Evolutionary conservation across 1,140 invertebrate genomes (phyloP).

Genomic region (Palaemon carinicauda): DNA sequence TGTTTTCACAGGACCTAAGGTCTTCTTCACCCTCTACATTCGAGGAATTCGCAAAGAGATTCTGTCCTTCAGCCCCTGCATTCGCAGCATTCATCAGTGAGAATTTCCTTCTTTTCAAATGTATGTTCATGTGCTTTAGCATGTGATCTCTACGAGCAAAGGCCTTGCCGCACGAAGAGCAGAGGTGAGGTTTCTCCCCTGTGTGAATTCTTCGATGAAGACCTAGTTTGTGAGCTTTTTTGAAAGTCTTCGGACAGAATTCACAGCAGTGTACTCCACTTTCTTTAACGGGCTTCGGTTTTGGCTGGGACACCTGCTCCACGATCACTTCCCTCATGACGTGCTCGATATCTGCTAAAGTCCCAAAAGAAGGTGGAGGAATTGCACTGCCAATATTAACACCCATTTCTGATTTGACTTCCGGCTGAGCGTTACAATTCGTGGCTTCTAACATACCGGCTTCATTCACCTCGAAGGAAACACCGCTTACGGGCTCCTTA

Average conservation of each 20-base stretch:
- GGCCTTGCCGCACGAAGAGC: neutral
- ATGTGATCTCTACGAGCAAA: constrained; percentile 29
- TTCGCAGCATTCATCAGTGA: neutral
- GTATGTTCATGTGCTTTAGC: neutral
- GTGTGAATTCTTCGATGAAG: constrained; percentile 13
- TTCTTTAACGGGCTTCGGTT: neutral
- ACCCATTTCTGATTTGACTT: no score
- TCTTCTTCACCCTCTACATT: no score
- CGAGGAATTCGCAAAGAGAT: no score
- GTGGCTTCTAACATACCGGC: no score
- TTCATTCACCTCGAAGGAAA: no score
- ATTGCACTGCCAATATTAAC: no score
- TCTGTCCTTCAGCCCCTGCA: neutral
- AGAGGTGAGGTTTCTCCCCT: constrained; percentile 5
- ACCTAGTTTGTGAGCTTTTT: neutral
- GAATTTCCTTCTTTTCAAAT: neutral
- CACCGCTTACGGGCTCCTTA: no score
- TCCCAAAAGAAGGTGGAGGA: no score
- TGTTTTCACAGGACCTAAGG: no score
- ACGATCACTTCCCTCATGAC: neutral
- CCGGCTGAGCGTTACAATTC: no score
- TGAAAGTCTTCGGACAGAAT: constrained; percentile 3
- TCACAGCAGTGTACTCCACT: neutral
- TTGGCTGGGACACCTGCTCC: neutral
- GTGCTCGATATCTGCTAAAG: no score